Evolutionary conservation across 2,888 invertebrate species (phyloP).

Genomic region (Volucella inflata): DNA sequence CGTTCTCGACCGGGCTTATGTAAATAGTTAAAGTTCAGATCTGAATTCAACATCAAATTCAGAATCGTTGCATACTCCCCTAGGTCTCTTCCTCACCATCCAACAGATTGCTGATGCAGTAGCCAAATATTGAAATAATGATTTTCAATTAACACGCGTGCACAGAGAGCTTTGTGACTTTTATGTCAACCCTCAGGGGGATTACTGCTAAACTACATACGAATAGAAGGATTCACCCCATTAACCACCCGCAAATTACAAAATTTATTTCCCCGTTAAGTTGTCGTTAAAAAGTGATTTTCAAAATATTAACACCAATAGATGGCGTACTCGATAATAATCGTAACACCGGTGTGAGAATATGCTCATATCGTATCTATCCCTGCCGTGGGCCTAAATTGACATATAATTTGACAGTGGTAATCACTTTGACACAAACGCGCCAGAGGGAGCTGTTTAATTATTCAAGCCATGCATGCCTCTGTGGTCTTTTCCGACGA

Average conservation of each 20-base stretch:
- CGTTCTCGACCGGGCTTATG: no score
- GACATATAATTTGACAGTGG: conserved; percentile 71
- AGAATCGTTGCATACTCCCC: no score
- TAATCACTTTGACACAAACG: conserved; percentile 70
- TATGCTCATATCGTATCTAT: background rate
- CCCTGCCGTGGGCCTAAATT: conserved; percentile 22
- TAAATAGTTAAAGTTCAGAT: no score
- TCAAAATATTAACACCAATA: conserved; percentile 51
- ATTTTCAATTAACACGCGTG: conserved; percentile 78
- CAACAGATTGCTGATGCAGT: conserved; percentile 13
- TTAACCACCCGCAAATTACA: conserved; percentile 36
- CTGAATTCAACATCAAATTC: no score
- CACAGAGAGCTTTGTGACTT: conserved; percentile 66
- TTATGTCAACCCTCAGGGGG: conserved; percentile 61
- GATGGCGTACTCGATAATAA: conserved; percentile 43
- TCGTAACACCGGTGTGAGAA: background rate
- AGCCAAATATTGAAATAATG: conserved; percentile 78
- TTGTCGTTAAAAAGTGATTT: conserved; percentile 68
- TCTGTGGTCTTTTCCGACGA: conserved; percentile 1
- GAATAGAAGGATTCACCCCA: conserved; percentile 17
- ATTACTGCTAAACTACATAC: conserved; percentile 41
- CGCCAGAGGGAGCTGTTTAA: conserved; percentile 67
- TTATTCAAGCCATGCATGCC: conserved; percentile 64
- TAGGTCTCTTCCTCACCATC: no score
- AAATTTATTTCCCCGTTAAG: conserved; percentile 52